Evolutionary conservation across 1,140 invertebrate species (phyloP).

Genomic region (Rhopalosiphum padi): DNA sequence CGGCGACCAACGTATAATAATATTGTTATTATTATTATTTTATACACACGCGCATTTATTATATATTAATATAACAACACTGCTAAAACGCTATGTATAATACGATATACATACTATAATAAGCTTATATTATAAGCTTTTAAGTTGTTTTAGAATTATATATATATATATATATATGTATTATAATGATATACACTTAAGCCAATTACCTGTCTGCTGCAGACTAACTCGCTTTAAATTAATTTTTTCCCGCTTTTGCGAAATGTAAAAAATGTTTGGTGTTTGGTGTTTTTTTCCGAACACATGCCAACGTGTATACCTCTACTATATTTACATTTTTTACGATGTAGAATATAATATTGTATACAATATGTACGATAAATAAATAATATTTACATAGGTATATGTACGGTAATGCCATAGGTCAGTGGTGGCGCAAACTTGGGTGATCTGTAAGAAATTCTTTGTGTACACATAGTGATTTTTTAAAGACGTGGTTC

Average conservation of each 20-base stretch:
- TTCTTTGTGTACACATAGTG: neutral
- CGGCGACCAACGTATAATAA: neutral
- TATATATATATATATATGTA: neutral
- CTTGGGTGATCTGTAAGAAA: neutral
- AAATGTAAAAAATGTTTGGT: neutral
- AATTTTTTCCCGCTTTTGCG: conserved; percentile 14
- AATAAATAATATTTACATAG: neutral
- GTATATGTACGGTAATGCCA: neutral
- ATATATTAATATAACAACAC: neutral
- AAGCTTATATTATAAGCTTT: neutral
- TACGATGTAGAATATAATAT: neutral
- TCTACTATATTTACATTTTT: neutral
- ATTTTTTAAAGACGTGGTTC: neutral
- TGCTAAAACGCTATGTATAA: neutral
- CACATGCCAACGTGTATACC: neutral
- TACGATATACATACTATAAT: neutral
- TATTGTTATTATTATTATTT: neutral
- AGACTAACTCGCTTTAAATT: conserved; percentile 28
- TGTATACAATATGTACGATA: neutral
- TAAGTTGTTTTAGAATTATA: conserved; percentile 18
- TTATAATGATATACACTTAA: neutral
- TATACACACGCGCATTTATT: neutral
- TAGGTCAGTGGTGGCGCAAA: neutral
- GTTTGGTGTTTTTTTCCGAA: neutral
- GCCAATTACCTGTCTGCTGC: neutral